phyloP scores from a whole-genome alignment of 2,888 invertebrate genomes.

The Morpho helenor region DNA sequence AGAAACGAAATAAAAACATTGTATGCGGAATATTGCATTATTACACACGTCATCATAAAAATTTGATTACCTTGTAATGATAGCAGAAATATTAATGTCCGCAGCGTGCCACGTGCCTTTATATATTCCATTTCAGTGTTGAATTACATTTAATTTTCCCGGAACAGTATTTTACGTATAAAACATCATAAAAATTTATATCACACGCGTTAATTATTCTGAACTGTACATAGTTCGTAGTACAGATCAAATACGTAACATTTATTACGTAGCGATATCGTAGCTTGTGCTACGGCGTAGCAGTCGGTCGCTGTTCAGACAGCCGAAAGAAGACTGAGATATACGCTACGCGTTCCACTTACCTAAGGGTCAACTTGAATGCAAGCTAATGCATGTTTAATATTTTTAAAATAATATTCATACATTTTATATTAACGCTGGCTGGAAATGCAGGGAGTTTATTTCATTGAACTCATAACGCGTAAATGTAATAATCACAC shows the following conservation, averaged over 20 bases:
- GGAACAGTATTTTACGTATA: slow-evolving; percentile 1
- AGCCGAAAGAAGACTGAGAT: slow-evolving; percentile 25
- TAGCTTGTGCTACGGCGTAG: slow-evolving; percentile 22
- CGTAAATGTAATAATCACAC: too few relatives aligned
- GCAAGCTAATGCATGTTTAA: slow-evolving; percentile 5
- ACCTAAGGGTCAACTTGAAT: slow-evolving; percentile 6
- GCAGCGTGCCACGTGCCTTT: slow-evolving; percentile 19
- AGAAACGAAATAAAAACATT: slow-evolving; percentile 1
- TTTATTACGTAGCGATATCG: slow-evolving; percentile 19
- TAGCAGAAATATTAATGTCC: slow-evolving; percentile 25
- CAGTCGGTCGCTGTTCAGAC: slow-evolving; percentile 16
- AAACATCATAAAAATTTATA: slow-evolving; percentile 2
- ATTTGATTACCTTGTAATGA: slow-evolving; percentile 24
- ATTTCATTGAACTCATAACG: too few relatives aligned
- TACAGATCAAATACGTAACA: slow-evolving; percentile 5
- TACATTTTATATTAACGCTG: neutral
- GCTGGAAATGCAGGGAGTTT: too few relatives aligned
- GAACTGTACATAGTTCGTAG: slow-evolving; percentile 4
- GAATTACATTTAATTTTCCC: slow-evolving; percentile 8
- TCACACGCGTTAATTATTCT: neutral
- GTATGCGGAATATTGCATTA: neutral
- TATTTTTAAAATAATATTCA: neutral
- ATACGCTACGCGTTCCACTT: slow-evolving; percentile 20
- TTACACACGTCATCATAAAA: slow-evolving; percentile 3
- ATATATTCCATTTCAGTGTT: slow-evolving; percentile 7